Evolutionary conservation across 92 coral and sea anemone species (phyloP).

Genomic region (Phenganax subtilis): DNA sequence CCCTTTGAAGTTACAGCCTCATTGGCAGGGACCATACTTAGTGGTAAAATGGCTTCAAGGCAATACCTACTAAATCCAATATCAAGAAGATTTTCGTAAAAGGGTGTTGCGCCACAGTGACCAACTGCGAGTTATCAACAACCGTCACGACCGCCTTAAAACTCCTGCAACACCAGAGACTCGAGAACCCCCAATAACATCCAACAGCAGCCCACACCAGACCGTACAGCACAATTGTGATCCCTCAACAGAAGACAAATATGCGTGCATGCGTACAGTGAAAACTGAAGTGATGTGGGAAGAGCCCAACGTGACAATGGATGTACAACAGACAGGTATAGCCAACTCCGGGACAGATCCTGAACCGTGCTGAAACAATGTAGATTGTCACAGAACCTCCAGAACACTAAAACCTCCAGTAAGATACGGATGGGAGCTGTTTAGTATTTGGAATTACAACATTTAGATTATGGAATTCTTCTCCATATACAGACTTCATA

Average conservation of each 20-base stretch:
- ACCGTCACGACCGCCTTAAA: conserved; percentile 6
- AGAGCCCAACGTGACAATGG: neutral
- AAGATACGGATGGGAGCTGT: neutral
- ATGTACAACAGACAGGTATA: neutral
- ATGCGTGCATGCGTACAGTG: neutral
- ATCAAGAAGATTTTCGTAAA: conserved; percentile 37
- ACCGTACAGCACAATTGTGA: neutral
- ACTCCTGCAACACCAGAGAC: neutral
- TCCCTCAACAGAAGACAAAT: neutral
- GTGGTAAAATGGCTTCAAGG: conserved; percentile 50
- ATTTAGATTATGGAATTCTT: neutral
- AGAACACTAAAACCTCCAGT: neutral
- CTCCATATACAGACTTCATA: neutral
- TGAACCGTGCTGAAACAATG: neutral
- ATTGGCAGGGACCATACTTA: conserved; percentile 47
- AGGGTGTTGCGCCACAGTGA: conserved; percentile 45
- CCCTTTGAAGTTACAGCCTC: conserved; percentile 42
- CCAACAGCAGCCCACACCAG: neutral
- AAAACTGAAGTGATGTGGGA: neutral
- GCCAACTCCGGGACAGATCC: neutral
- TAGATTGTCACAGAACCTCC: neutral
- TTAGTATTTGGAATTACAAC: neutral
- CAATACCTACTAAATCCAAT: conserved; percentile 42
- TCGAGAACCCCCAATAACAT: neutral
- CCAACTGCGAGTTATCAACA: conserved; percentile 39